Evolutionary conservation across 2,888 invertebrate species (phyloP).

Genomic region (Argynnis bischoffii): DNA sequence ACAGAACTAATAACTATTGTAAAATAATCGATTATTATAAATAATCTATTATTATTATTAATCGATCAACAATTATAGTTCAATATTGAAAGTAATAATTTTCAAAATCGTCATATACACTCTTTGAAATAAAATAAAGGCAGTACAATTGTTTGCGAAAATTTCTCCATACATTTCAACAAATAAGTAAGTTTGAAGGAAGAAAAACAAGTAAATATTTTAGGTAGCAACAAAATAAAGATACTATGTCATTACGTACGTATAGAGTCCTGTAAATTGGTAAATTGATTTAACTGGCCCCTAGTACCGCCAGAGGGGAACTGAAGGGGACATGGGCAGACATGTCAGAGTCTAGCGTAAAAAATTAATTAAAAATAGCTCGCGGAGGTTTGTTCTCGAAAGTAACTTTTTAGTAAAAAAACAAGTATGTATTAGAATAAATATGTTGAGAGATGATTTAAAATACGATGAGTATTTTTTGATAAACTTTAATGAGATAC

Average conservation of each 20-base stretch:
- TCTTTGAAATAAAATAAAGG: too few species aligned
- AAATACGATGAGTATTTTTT: too few species aligned
- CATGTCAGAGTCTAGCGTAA: slow-evolving; percentile 28
- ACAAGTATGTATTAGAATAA: not conserved
- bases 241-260: slow-evolving; percentile 6
- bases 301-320: slow-evolving; percentile 29
- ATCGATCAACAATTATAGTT: too few species aligned
- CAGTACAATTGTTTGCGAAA: too few species aligned
- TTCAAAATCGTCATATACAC: too few species aligned
- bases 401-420: slow-evolving; percentile 10
- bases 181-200: not conserved
- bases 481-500: too few species aligned
- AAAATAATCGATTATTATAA: too few species aligned
- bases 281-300: slow-evolving; percentile 36
- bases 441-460: too few species aligned
- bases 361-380: slow-evolving; percentile 33
- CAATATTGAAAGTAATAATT: too few species aligned
- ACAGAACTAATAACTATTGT: too few species aligned
- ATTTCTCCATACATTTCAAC: too few species aligned
- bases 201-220: not conserved
- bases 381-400: not conserved
- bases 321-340: slow-evolving; percentile 28
- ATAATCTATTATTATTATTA: too few species aligned
- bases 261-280: slow-evolving; percentile 27
- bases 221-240: not conserved